These are phyloP conservation scores for Ischnura elegans DNA, from an alignment of 2,888 invertebrate genomes.

Conservation along the genomic window DNA sequence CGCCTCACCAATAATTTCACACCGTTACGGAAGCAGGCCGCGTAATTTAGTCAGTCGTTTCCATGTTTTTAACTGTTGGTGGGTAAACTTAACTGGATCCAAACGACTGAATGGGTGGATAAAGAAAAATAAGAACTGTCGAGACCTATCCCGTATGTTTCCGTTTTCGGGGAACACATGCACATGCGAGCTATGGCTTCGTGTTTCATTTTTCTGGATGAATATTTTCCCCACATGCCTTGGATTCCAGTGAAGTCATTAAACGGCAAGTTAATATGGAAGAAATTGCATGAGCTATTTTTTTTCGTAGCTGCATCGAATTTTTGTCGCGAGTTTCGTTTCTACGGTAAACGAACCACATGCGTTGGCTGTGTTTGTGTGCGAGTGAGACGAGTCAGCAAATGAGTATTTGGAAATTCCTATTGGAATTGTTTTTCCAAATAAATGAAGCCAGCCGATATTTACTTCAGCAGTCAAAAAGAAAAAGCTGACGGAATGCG, in stretches of 20 bases:
- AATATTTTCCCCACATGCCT: neutral
- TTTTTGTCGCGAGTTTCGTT: neutral
- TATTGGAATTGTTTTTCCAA: neutral
- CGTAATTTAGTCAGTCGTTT: constrained; percentile 2
- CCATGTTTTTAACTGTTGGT: neutral
- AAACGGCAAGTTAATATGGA: constrained; percentile 26
- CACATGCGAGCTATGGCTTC: neutral
- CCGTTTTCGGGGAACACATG: neutral
- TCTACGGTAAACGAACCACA: neutral
- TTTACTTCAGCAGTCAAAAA: neutral
- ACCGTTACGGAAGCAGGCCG: constrained; percentile 1
- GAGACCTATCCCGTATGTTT: constrained; percentile 10
- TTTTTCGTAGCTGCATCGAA: neutral
- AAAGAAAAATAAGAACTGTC: neutral
- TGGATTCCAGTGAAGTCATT: neutral
- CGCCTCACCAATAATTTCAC: constrained; percentile 1
- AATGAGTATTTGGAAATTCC: neutral
- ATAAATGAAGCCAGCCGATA: constrained; percentile 11
- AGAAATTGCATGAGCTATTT: neutral
- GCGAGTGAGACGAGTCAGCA: neutral
- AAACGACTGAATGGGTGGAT: neutral
- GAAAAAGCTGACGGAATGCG: neutral
- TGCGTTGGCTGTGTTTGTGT: neutral
- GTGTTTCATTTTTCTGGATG: neutral
- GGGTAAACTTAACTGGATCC: neutral